A percentile compares a stretch with the other conserved stretches of the same genome.
Evolutionary conservation across 2,797 vertebrate species (phyloP).

Genomic region (Uromys caudimaculatus): DNA sequence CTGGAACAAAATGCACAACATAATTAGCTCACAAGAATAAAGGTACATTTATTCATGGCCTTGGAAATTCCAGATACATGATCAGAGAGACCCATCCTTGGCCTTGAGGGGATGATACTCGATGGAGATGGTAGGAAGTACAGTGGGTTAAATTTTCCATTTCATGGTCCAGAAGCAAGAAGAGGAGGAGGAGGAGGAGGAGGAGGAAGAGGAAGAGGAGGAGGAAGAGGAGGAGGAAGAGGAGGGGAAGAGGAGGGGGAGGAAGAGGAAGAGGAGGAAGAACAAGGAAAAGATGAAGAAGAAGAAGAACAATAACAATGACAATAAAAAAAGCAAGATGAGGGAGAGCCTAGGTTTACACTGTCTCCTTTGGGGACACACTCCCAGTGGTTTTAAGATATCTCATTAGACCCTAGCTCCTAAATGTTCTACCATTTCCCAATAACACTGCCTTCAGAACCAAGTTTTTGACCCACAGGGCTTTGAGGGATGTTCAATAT

Average conservation of each 20-base stretch:
- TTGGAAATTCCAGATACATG: background rate
- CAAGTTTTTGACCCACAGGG: background rate
- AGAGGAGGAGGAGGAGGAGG: background rate
- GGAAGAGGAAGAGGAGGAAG: background rate
- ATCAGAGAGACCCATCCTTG: background rate
- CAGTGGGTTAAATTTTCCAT: background rate
- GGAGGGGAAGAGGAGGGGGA: background rate
- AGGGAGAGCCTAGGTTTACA: background rate
- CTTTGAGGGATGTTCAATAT: background rate
- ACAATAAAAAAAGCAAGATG: background rate
- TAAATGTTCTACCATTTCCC: background rate
- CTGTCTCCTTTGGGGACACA: background rate
- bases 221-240: background rate
- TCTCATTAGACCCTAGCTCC: background rate
- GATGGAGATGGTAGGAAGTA: background rate
- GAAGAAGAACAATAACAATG: background rate
- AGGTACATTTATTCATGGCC: background rate
- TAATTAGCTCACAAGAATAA: background rate
- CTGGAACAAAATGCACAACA: background rate
- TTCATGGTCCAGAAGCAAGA: background rate
- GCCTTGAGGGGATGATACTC: background rate
- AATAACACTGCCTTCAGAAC: background rate
- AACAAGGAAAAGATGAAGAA: background rate
- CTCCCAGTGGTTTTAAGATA: background rate
- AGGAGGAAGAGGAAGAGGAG: background rate